Evolutionary conservation across 2,113 vertebrate genomes (phyloP).

Genomic region (Pelecanoides urinatrix): DNA sequence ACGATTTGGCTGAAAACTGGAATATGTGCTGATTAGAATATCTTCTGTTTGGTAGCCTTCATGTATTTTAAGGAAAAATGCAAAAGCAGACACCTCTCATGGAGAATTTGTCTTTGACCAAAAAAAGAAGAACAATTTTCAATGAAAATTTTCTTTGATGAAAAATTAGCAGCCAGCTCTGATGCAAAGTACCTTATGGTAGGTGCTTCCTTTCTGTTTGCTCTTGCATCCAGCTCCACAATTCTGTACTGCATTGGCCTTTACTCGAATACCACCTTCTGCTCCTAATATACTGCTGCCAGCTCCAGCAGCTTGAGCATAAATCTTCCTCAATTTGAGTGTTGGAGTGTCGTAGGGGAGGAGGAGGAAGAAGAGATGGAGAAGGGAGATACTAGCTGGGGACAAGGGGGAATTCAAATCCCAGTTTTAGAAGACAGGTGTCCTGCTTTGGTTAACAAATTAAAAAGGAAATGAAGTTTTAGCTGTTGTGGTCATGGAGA

Average conservation of each 20-base stretch:
- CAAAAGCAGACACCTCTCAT: neutral
- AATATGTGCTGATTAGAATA: neutral
- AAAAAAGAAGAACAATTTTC: neutral
- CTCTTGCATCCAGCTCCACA: neutral
- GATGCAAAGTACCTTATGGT: neutral
- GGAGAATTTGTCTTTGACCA: neutral
- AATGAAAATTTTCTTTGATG: neutral
- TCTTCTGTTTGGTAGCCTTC: neutral
- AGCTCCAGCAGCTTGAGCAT: conserved; percentile 12
- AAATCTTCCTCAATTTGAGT: conserved; percentile 12
- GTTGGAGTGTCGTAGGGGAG: neutral
- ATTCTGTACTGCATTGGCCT: neutral
- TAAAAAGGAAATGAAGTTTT: neutral
- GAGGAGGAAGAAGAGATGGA: neutral
- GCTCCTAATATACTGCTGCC: conserved; percentile 16
- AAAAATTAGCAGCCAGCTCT: neutral
- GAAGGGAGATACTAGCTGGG: neutral
- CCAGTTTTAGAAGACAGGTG: neutral
- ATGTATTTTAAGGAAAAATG: neutral
- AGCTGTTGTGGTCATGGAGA: neutral
- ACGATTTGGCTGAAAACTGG: neutral
- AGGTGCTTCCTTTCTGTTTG: neutral
- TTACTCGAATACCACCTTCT: conserved; percentile 28
- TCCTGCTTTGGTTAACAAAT: neutral
- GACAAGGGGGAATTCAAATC: neutral